Percentiles rank a stretch among this genome's conserved stretches.
Conservation (phyloP, 2,797 vertebrate genomes). For the Darevskia nairensis region DNA sequence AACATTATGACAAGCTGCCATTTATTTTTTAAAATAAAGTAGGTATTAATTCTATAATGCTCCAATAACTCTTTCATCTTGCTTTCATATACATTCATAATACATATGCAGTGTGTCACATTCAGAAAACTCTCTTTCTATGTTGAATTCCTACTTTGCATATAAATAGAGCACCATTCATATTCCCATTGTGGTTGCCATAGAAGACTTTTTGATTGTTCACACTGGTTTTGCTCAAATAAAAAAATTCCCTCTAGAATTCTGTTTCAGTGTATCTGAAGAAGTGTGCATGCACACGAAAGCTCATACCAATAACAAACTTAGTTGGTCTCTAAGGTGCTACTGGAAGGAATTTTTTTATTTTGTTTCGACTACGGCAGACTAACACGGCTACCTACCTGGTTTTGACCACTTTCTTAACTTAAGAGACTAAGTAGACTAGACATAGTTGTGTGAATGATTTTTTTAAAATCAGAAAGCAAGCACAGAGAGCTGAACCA, state of each 20-base stretch:
- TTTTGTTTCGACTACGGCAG: no score
- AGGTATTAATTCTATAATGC: constrained; percentile 26
- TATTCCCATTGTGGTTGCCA: neutral
- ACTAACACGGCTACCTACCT: neutral
- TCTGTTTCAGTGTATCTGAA: no score
- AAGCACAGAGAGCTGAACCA: no score
- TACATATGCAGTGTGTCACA: neutral
- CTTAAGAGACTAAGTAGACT: no score
- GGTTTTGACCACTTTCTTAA: neutral
- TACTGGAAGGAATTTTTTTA: no score
- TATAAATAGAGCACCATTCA: neutral
- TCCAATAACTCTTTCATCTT: constrained; percentile 20
- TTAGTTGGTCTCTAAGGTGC: no score
- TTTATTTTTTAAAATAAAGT: constrained; percentile 1
- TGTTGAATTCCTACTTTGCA: neutral
- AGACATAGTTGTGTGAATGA: no score
- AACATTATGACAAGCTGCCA: constrained; percentile 31
- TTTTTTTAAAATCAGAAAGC: no score
- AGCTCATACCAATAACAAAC: no score
- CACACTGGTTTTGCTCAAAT: neutral
- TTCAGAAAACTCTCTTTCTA: neutral
- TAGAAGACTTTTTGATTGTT: neutral
- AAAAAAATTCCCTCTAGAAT: no score
- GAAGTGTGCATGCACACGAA: no score
- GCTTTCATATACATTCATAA: constrained; percentile 16